Evolutionary conservation across 35 echinoderm and acorn worm species (phyloP).

Genomic region (Stichopus chloronotus): DNA sequence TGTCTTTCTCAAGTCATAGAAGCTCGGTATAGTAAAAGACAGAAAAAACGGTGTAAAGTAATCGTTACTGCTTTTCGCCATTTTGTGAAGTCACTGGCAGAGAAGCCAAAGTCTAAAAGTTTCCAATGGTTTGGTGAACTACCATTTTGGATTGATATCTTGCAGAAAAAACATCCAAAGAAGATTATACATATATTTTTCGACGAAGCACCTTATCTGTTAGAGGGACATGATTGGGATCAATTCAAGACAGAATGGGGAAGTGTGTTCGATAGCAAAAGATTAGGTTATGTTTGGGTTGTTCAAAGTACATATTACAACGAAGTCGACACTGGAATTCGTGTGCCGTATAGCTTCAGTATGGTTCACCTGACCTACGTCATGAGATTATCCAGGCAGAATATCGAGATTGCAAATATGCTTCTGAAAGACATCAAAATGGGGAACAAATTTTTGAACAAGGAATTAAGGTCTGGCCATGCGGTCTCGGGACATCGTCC

Average conservation of each 20-base stretch:
- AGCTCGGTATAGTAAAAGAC: neutral
- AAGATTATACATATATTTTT: slow-evolving; percentile 30
- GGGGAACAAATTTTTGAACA: neutral
- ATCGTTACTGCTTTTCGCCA: neutral
- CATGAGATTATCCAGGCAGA: slow-evolving; percentile 41
- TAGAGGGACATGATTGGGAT: neutral
- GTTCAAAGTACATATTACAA: slow-evolving; percentile 17
- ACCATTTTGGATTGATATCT: neutral
- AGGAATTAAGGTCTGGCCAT: slow-evolving; percentile 5
- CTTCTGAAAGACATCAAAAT: neutral
- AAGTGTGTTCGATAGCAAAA: neutral
- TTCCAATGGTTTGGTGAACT: neutral
- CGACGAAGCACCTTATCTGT: neutral
- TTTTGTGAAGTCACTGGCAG: neutral
- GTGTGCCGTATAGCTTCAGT: neutral
- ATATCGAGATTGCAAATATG: slow-evolving; percentile 31
- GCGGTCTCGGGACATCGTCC: neutral
- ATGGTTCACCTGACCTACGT: slow-evolving; percentile 6
- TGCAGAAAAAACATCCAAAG: neutral
- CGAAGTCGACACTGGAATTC: neutral
- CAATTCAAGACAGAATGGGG: neutral
- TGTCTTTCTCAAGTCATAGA: neutral
- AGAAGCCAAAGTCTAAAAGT: neutral
- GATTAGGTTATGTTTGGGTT: slow-evolving; percentile 17
- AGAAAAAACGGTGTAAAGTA: neutral